A percentile compares a stretch with the other conserved stretches of the same genome.
These are phyloP conservation scores for Parazoanthus swiftii DNA, from an alignment of 92 coral and sea anemone genomes.

Conservation along the genomic window DNA sequence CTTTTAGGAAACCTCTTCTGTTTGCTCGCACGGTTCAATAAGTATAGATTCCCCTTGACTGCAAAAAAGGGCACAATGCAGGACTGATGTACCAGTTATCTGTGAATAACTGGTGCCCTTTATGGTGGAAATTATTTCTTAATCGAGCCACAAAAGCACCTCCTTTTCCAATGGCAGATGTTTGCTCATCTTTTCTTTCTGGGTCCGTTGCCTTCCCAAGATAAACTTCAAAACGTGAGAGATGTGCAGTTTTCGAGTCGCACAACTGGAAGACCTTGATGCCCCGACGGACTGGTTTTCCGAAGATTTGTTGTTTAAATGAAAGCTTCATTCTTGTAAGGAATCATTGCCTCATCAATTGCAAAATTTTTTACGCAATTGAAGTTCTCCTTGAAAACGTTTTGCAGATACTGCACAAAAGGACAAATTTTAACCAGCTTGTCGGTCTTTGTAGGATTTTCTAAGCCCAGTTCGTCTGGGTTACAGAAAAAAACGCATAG, in stretches of 20 bases:
- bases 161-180: constrained; percentile 41
- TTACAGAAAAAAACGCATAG: constrained; percentile 45
- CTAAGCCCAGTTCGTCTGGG: constrained; percentile 37
- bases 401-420: constrained; percentile 22
- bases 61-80: constrained; percentile 40
- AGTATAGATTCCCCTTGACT: constrained; percentile 39
- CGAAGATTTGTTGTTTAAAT: constrained; percentile 31
- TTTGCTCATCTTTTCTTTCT: constrained; percentile 10
- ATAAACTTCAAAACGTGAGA: constrained; percentile 18
- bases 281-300: constrained; percentile 56
- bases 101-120: constrained; percentile 34
- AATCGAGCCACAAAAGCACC: constrained; percentile 42
- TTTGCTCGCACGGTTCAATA: constrained; percentile 53
- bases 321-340: constrained; percentile 46
- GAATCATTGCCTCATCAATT: constrained; percentile 55
- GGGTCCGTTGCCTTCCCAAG: constrained; percentile 46
- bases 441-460: not conserved
- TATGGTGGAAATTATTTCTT: constrained; percentile 20
- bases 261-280: constrained; percentile 45
- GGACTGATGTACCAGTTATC: constrained; percentile 59
- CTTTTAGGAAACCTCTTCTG: constrained; percentile 23
- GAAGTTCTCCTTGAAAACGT: constrained; percentile 32
- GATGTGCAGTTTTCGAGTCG: constrained; percentile 38
- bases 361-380: constrained; percentile 39
- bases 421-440: constrained; percentile 40